Conservation (phyloP, 2,113 vertebrate genomes). For the Uropsilus gracilis region DNA sequence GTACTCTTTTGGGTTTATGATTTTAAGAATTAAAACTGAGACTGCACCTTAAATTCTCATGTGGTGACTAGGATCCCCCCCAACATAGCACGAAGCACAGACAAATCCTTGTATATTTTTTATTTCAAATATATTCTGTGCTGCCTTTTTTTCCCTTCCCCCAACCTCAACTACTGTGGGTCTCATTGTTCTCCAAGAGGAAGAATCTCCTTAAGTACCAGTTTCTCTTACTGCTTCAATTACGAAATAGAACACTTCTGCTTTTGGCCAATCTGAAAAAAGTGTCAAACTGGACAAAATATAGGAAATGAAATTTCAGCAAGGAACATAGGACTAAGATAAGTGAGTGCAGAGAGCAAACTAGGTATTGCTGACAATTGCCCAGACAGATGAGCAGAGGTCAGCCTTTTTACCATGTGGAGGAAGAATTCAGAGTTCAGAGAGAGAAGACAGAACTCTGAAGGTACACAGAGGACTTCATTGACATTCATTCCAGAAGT, state of each 20-base stretch:
- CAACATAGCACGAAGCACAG: neutral
- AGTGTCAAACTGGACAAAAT: neutral
- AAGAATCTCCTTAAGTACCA: neutral
- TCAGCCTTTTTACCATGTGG: neutral
- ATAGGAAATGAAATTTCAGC: neutral
- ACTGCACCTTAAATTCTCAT: neutral
- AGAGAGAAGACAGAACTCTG: neutral
- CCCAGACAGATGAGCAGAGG: neutral
- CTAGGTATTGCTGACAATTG: fast-evolving
- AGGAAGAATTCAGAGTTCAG: neutral
- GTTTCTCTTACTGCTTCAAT: neutral
- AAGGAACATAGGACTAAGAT: neutral
- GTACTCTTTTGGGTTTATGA: neutral
- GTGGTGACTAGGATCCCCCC: neutral
- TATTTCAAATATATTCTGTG: neutral
- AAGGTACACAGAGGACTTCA: neutral
- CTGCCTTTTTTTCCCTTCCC: neutral
- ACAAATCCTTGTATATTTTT: neutral
- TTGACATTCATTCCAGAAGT: neutral
- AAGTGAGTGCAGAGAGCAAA: neutral
- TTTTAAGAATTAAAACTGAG: neutral
- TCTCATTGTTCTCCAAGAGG: neutral
- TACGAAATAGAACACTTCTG: neutral
- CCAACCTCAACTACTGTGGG: neutral
- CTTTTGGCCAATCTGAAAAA: neutral